These are phyloP conservation scores for Meiosimyza decipiens DNA, from an alignment of 2,888 invertebrate species.

Conservation along the genomic window DNA sequence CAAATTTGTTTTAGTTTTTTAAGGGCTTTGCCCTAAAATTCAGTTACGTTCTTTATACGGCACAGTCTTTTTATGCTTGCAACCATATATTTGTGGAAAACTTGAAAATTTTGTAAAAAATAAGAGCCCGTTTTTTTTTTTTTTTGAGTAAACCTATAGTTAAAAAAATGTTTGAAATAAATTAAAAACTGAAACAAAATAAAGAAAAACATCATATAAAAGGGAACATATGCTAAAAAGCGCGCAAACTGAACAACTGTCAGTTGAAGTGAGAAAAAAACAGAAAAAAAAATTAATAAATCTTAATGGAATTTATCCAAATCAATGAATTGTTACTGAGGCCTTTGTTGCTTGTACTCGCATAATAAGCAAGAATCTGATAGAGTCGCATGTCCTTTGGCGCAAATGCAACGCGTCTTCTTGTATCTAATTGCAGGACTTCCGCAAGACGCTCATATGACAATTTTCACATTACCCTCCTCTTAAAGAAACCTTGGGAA, in stretches of 20 bases:
- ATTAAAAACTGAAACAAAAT: background rate
- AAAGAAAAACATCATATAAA: background rate
- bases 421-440: constrained; percentile 42
- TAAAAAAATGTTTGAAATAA: too few species aligned
- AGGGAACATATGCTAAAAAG: background rate
- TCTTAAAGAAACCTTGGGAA: constrained; percentile 58
- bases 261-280: constrained; percentile 39
- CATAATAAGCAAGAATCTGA: constrained; percentile 45
- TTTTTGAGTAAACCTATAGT: too few species aligned
- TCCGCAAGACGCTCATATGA: constrained; percentile 52
- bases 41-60: too few species aligned
- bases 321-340: constrained; percentile 45
- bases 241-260: constrained; percentile 14
- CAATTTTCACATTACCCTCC: constrained; percentile 47
- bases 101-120: background rate
- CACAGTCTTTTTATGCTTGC: background rate
- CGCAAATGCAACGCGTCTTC: constrained; percentile 38
- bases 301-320: constrained; percentile 50
- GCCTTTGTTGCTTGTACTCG: constrained; percentile 37
- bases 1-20: constrained; percentile 18
- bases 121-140: too few species aligned
- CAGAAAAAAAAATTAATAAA: constrained; percentile 39
- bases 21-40: background rate
- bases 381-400: constrained; percentile 35
- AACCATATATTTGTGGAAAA: background rate